phyloP scores from a whole-genome alignment of 53 echinoderm and acorn worm genomes.

The Apostichopus leukothele region DNA sequence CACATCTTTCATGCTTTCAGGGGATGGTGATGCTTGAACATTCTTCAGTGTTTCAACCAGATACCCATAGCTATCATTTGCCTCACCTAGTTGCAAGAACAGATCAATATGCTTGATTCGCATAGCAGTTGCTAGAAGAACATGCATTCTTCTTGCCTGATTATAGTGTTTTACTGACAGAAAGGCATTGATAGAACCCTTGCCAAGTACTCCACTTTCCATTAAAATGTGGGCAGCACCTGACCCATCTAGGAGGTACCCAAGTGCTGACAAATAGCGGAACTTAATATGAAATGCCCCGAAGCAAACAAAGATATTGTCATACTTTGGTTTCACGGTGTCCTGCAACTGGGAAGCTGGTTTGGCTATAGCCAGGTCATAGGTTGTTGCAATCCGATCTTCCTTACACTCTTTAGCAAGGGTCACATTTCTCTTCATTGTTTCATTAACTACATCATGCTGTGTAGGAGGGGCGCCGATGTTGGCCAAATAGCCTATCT shows the following conservation, averaged over 20 bases:
- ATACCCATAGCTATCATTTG: too few relatives aligned
- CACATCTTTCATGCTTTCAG: slow-evolving; percentile 24
- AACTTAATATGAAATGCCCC: slow-evolving; percentile 42
- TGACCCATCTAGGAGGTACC: slow-evolving; percentile 22
- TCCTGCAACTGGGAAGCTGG: slow-evolving; percentile 44
- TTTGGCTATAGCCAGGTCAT: slow-evolving; percentile 45
- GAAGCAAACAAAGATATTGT: slow-evolving; percentile 49
- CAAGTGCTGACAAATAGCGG: slow-evolving; percentile 36
- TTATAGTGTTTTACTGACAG: too few relatives aligned
- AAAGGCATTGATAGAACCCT: too few relatives aligned
- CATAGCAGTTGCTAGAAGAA: too few relatives aligned
- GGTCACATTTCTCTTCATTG: slow-evolving; percentile 24
- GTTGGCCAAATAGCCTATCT: slow-evolving; percentile 37
- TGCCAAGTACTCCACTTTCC: too few relatives aligned
- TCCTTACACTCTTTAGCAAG: slow-evolving; percentile 35
- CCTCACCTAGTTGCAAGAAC: too few relatives aligned
- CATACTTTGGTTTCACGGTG: slow-evolving; percentile 32
- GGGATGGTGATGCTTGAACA: slow-evolving; percentile 41
- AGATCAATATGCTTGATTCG: too few relatives aligned
- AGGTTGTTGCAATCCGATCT: slow-evolving; percentile 11
- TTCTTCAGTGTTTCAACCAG: slow-evolving; percentile 14
- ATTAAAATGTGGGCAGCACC: too few relatives aligned
- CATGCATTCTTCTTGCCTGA: too few relatives aligned
- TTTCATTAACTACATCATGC: slow-evolving; percentile 43
- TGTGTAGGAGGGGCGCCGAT: slow-evolving; percentile 42